Evolutionary conservation across 2,113 vertebrate species (phyloP).

Genomic region (Xyrauchen texanus): DNA sequence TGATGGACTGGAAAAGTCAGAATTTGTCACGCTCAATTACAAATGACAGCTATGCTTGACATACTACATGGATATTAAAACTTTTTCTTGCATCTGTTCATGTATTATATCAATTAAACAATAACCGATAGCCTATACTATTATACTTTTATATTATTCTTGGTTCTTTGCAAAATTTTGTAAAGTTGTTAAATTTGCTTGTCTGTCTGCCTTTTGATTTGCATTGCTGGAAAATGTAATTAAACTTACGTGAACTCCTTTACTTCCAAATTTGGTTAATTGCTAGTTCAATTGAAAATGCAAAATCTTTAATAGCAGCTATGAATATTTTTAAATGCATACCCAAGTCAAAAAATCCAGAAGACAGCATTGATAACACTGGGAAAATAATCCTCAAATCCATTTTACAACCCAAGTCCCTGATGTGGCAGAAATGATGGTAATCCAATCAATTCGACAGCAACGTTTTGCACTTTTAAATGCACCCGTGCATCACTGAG

Average conservation of each 20-base stretch:
- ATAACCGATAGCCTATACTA: too few species aligned
- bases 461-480: neutral
- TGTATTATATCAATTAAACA: too few species aligned
- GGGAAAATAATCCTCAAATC: slow-evolving; percentile 78
- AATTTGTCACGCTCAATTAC: slow-evolving; percentile 6
- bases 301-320: too few species aligned
- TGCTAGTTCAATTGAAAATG: too few species aligned
- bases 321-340: slow-evolving; percentile 37
- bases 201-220: too few species aligned
- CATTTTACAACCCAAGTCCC: slow-evolving; percentile 69
- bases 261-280: too few species aligned
- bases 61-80: neutral
- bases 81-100: neutral
- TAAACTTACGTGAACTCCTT: too few species aligned
- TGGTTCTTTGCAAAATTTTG: too few species aligned
- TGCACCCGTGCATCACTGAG: neutral
- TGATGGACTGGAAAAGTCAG: neutral
- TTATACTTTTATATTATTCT: too few species aligned
- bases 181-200: too few species aligned
- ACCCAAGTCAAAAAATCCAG: slow-evolving; percentile 68
- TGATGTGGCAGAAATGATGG: neutral
- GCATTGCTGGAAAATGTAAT: too few species aligned
- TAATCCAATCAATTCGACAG: slow-evolving; percentile 10
- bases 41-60: neutral
- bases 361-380: slow-evolving; percentile 75